These are phyloP conservation scores for Hippoglossus hippoglossus DNA, from an alignment of 2,797 vertebrate species.

Conservation along the genomic window DNA sequence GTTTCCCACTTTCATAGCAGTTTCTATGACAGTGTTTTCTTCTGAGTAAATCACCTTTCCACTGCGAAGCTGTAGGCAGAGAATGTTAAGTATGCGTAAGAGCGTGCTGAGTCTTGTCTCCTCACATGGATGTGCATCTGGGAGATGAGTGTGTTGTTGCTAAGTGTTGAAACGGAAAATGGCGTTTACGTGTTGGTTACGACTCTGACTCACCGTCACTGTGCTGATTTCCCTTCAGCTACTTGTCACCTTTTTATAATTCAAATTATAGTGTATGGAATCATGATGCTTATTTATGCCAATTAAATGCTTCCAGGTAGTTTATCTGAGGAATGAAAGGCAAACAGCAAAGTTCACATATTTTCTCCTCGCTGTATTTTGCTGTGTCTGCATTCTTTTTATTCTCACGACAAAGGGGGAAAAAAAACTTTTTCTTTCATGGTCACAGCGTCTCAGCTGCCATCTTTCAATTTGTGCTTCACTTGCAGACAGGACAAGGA, in stretches of 20 bases:
- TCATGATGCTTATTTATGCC: conserved; percentile 10
- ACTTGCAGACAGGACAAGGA: conserved; percentile 91
- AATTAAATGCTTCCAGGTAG: conserved; percentile 15
- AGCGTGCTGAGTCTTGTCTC: conserved; percentile 65
- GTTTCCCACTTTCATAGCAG: too few species aligned
- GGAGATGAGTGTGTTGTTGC: conserved; percentile 19
- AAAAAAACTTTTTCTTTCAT: conserved; percentile 29
- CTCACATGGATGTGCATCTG: conserved; percentile 29
- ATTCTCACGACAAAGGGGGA: conserved; percentile 2
- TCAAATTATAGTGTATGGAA: background rate
- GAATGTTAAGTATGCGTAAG: conserved; percentile 69
- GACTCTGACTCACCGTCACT: conserved; percentile 21
- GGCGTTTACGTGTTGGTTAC: background rate
- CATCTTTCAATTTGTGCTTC: conserved; percentile 39
- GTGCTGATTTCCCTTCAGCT: conserved; percentile 9
- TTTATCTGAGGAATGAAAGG: conserved; percentile 21
- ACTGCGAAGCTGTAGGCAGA: conserved; percentile 34
- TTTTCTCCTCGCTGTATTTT: conserved; percentile 10
- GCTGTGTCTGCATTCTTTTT: conserved; percentile 14
- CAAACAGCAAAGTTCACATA: conserved; percentile 8
- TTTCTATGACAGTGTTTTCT: conserved; percentile 14
- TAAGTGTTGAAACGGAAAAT: conserved; percentile 38
- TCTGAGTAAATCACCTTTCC: conserved; percentile 21
- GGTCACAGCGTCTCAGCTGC: conserved; percentile 46
- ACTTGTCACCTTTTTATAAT: background rate